Evolutionary conservation across 2,797 vertebrate species (phyloP).

Genomic region (Avahi laniger): DNA sequence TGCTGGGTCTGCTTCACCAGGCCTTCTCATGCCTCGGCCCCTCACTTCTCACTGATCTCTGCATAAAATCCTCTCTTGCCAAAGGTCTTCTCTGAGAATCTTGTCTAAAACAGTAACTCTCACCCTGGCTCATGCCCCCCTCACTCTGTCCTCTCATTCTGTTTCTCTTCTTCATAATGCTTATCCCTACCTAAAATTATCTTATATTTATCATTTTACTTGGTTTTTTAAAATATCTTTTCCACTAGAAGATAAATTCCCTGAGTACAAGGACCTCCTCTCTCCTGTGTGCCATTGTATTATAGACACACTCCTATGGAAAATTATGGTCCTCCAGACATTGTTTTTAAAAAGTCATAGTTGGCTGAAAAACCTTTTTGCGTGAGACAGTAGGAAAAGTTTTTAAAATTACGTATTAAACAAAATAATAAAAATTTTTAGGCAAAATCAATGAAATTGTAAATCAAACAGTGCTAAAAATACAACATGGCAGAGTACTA

Average conservation of each 20-base stretch:
- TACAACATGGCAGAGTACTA: neutral
- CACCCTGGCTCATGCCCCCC: neutral
- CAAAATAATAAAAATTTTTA: neutral
- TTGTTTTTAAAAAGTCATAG: neutral
- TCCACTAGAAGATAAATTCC: neutral
- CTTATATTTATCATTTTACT: neutral
- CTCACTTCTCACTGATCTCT: neutral
- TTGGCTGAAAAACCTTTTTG: neutral
- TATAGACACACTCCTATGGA: neutral
- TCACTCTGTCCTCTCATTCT: neutral
- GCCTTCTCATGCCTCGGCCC: neutral
- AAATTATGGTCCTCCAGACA: neutral
- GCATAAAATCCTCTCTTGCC: neutral
- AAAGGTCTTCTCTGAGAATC: neutral
- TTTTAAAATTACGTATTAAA: conserved; percentile 1
- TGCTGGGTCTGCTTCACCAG: neutral
- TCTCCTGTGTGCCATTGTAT: neutral
- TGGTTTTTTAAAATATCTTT: neutral
- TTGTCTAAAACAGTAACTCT: neutral
- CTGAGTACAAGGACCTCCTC: neutral
- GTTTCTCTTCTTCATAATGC: neutral
- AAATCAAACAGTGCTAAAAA: conserved; percentile 12
- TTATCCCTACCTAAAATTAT: neutral
- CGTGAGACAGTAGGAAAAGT: neutral
- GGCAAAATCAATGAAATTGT: conserved; percentile 18